Evolutionary conservation across 2,113 vertebrate species (phyloP).

Genomic region (Pelodiscus sinensis): DNA sequence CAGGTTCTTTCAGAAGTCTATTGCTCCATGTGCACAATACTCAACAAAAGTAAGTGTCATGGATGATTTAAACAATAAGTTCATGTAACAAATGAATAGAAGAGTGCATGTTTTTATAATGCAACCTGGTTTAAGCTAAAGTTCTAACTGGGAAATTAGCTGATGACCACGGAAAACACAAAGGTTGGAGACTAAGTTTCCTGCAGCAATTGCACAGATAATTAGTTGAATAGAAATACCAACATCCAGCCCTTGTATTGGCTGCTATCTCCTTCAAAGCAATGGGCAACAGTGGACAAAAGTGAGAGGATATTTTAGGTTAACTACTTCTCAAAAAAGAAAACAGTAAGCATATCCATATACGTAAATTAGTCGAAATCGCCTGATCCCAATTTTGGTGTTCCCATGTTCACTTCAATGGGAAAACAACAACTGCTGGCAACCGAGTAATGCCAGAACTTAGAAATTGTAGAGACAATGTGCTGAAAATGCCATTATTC

Average conservation of each 20-base stretch:
- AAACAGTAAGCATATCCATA: background rate
- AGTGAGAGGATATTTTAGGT: background rate
- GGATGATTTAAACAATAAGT: background rate
- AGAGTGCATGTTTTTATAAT: background rate
- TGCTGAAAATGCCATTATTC: background rate
- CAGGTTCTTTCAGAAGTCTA: background rate
- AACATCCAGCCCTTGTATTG: background rate
- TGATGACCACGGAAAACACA: fast-evolving
- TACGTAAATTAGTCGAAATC: background rate
- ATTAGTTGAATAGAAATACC: background rate
- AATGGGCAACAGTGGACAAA: background rate
- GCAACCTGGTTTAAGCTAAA: background rate
- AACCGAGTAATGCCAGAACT: constrained; percentile 15
- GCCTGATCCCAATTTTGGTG: background rate
- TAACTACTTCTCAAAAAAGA: background rate
- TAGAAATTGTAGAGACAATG: background rate
- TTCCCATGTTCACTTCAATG: background rate
- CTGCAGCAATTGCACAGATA: fast-evolving
- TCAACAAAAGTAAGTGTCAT: background rate
- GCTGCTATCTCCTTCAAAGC: background rate
- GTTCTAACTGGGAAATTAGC: background rate
- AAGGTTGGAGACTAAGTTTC: background rate
- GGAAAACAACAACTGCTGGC: constrained; percentile 13
- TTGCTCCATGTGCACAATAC: background rate
- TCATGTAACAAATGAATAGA: background rate